Conservation (phyloP, 2,113 vertebrate species). For the Numenius arquata region DNA sequence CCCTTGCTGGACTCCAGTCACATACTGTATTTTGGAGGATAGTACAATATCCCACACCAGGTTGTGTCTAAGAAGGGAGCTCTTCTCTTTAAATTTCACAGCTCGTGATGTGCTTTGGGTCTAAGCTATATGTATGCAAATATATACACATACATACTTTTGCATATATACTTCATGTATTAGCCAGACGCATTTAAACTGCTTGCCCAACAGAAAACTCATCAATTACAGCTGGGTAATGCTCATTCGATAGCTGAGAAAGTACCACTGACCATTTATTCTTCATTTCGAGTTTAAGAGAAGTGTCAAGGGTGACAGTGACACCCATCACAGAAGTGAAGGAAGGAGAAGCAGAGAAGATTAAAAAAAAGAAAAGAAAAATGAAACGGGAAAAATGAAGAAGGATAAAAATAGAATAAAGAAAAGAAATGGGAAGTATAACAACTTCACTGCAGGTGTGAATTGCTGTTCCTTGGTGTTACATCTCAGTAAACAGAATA, state of each 20-base stretch:
- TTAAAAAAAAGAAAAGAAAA: neutral
- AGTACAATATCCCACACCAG: neutral
- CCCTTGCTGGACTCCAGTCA: neutral
- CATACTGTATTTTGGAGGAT: neutral
- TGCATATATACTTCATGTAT: neutral
- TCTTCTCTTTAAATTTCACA: neutral
- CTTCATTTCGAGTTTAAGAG: neutral
- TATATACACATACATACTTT: neutral
- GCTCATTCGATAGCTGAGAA: neutral
- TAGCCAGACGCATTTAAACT: neutral
- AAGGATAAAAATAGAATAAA: constrained; percentile 66
- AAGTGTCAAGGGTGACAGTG: neutral
- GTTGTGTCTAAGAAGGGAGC: neutral
- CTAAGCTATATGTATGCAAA: neutral
- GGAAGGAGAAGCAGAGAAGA: neutral
- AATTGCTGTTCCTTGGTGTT: constrained; percentile 52
- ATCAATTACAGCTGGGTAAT: neutral
- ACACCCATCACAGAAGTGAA: neutral
- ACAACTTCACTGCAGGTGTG: constrained; percentile 60
- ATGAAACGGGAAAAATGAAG: constrained; percentile 24
- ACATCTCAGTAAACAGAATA: constrained; percentile 68
- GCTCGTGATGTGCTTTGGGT: neutral
- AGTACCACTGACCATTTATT: neutral
- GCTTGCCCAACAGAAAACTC: neutral
- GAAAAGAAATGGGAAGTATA: constrained; percentile 52